phyloP scores from a whole-genome alignment of 2,797 vertebrate species.

The Helicolenus hilgendorfi region DNA sequence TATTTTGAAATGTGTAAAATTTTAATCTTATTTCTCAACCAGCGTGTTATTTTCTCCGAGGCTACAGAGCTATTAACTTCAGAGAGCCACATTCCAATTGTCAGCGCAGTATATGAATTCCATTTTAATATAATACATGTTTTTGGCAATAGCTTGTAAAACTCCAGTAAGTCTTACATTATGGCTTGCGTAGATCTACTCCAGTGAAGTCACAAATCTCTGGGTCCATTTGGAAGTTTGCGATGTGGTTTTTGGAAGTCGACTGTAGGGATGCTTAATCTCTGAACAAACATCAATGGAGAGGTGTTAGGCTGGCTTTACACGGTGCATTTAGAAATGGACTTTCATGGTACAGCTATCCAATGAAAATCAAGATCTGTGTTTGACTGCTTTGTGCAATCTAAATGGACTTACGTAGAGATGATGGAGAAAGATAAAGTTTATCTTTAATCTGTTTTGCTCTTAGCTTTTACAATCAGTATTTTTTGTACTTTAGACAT shows the following conservation, averaged over 20 bases:
- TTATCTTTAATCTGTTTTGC: slow-evolving; percentile 2
- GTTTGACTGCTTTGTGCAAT: slow-evolving; percentile 5
- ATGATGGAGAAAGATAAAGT: not conserved
- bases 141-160: slow-evolving; percentile 61
- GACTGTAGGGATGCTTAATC: not conserved
- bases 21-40: slow-evolving; percentile 54
- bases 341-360: not conserved
- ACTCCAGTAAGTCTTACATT: slow-evolving; percentile 42
- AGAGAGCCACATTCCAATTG: slow-evolving; percentile 55
- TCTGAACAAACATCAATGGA: slow-evolving; percentile 22
- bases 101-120: slow-evolving; percentile 58
- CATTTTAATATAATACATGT: slow-evolving; percentile 53
- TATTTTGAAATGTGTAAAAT: slow-evolving; percentile 33
- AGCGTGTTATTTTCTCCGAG: slow-evolving; percentile 64
- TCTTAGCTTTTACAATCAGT: not conserved
- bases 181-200: slow-evolving; percentile 16
- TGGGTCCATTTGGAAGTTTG: slow-evolving; percentile 12
- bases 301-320: not conserved
- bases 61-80: slow-evolving; percentile 64
- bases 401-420: slow-evolving; percentile 8
- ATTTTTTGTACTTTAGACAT: slow-evolving; percentile 9
- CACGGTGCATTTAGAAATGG: not conserved
- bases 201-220: slow-evolving; percentile 47
- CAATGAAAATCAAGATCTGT: slow-evolving; percentile 15
- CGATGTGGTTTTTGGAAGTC: not conserved